A percentile compares a stretch with the other conserved stretches of the same genome.
phyloP scores from a whole-genome alignment of 2,797 vertebrate species.

The Pangasius sanitwongsei region DNA sequence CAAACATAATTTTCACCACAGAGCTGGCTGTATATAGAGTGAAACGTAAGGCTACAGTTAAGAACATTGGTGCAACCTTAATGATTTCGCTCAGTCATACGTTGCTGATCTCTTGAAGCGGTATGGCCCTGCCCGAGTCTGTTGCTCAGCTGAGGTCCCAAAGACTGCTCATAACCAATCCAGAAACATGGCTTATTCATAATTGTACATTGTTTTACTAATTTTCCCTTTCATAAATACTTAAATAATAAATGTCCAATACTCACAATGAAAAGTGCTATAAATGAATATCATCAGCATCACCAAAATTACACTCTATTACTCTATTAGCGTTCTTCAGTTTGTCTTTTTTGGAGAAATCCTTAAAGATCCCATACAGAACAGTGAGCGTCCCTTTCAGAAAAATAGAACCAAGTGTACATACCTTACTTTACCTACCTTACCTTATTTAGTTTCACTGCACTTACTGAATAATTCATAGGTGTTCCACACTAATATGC shows the following conservation, averaged over 20 bases:
- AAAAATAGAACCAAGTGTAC: background rate
- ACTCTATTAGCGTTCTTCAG: background rate
- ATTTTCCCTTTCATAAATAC: background rate
- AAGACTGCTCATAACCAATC: background rate
- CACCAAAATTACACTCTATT: background rate
- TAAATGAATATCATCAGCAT: background rate
- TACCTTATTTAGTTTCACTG: background rate
- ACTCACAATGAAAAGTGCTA: background rate
- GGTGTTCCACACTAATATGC: background rate
- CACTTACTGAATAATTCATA: background rate
- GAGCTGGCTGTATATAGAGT: background rate
- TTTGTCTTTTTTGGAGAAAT: background rate
- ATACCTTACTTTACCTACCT: background rate
- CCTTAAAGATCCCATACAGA: background rate
- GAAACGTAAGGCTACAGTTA: background rate
- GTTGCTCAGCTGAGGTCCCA: background rate
- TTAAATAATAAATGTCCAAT: background rate
- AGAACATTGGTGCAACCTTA: background rate
- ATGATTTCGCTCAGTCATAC: background rate
- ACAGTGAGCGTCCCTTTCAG: background rate
- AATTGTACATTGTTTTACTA: background rate
- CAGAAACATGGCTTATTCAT: background rate
- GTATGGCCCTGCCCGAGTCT: background rate
- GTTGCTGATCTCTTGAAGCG: background rate
- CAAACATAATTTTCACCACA: background rate